These are phyloP conservation scores for Phortica magna DNA, from an alignment of 2,888 invertebrate genomes.

Conservation along the genomic window DNA sequence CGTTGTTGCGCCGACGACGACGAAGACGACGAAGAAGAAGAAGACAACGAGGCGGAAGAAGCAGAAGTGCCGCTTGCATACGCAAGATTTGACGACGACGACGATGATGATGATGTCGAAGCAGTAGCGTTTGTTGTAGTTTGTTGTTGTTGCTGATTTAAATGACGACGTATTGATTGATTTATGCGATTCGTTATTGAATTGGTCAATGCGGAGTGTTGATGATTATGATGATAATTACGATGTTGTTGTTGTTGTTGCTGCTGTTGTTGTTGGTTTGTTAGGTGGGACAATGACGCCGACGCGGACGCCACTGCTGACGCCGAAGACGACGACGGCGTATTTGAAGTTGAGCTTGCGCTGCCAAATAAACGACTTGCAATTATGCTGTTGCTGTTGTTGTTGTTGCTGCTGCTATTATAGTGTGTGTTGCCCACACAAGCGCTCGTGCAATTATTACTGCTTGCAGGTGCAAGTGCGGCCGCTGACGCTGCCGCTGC, in stretches of 20 bases:
- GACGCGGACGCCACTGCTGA: conserved; percentile 31
- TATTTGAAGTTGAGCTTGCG: conserved; percentile 46
- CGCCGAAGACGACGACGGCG: conserved; percentile 40
- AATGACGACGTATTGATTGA: conserved; percentile 74
- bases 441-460: conserved; percentile 66
- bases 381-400: conserved; percentile 68
- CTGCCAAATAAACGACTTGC: conserved; percentile 71
- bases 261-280: conserved; percentile 47
- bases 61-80: conserved; percentile 48
- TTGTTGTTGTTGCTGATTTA: conserved; percentile 72
- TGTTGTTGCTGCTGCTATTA: conserved; percentile 59
- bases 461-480: conserved; percentile 24
- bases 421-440: conserved; percentile 67
- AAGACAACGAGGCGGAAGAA: conserved; percentile 52
- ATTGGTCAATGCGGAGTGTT: conserved; percentile 70
- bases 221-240: conserved; percentile 54
- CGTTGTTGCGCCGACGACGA: conserved; percentile 47
- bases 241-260: conserved; percentile 31
- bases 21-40: conserved; percentile 53
- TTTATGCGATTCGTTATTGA: conserved; percentile 75
- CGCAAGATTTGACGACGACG: conserved; percentile 35
- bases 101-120: conserved; percentile 36
- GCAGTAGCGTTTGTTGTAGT: conserved; percentile 59
- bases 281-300: conserved; percentile 46
- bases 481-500: conserved; percentile 36